A percentile compares a stretch with the other conserved stretches of the same genome.
Conservation (phyloP, 2,888 invertebrate species). For the Sialis fuliginosa region DNA sequence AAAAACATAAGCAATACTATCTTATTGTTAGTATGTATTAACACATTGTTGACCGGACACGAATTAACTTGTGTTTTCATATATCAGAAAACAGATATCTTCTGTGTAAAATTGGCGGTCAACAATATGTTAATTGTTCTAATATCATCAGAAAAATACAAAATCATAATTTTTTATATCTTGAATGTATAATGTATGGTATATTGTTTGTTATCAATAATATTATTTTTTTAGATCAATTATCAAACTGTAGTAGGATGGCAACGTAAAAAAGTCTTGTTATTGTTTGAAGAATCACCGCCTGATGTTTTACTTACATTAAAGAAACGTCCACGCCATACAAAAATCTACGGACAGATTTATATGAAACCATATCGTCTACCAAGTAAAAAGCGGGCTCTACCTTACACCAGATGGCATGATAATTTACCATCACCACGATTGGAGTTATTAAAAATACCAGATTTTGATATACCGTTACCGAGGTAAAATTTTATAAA, state of each 20-base stretch:
- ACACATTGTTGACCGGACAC: no score
- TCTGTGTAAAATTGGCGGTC: no score
- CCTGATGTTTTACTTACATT: constrained; percentile 67
- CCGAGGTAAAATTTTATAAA: constrained; percentile 26
- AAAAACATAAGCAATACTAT: no score
- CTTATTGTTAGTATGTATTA: no score
- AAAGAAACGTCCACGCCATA: constrained; percentile 68
- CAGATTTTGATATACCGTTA: constrained; percentile 37
- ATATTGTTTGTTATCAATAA: background rate
- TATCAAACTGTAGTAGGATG: constrained; percentile 64
- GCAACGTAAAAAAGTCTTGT: constrained; percentile 60
- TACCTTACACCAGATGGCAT: constrained; percentile 45
- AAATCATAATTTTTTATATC: no score
- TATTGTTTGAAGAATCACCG: constrained; percentile 54
- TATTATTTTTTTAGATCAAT: constrained; percentile 33
- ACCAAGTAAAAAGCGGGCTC: constrained; percentile 50
- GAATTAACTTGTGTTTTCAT: no score
- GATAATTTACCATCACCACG: constrained; percentile 50
- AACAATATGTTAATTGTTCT: no score
- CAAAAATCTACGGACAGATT: constrained; percentile 58
- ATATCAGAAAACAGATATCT: no score
- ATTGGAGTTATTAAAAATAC: constrained; percentile 38
- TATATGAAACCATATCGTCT: constrained; percentile 53
- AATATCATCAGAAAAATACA: no score
- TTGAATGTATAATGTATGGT: background rate